phyloP scores from a whole-genome alignment of 1,140 invertebrate genomes.

The Theocolax elegans region DNA sequence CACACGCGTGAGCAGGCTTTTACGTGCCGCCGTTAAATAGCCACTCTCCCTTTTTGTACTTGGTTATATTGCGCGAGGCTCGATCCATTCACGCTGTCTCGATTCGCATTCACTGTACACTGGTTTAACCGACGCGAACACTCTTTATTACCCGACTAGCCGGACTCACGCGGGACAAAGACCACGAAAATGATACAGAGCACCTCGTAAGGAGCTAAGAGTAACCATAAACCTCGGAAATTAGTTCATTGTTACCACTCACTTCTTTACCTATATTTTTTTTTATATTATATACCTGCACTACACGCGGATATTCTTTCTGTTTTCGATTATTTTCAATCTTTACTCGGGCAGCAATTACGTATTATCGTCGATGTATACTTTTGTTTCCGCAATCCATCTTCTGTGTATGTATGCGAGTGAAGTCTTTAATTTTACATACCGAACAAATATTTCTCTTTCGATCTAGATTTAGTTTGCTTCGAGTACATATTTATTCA shows the following conservation, averaged over 20 bases:
- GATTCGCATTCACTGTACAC: not conserved
- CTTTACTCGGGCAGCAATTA: not conserved
- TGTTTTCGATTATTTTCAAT: constrained; percentile 9
- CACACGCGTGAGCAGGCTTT: not conserved
- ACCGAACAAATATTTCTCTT: too few relatives aligned
- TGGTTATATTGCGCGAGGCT: too few relatives aligned
- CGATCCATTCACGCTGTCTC: not conserved
- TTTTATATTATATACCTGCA: not conserved
- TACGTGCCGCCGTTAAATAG: not conserved
- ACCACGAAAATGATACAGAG: too few relatives aligned
- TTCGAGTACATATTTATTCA: too few relatives aligned
- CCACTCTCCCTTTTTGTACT: too few relatives aligned
- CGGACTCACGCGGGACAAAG: not conserved
- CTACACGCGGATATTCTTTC: not conserved
- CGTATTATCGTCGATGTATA: not conserved
- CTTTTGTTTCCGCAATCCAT: too few relatives aligned
- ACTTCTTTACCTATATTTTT: not conserved
- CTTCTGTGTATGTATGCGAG: too few relatives aligned
- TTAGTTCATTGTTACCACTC: constrained; percentile 3
- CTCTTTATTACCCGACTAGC: too few relatives aligned
- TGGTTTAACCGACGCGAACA: not conserved
- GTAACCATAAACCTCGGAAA: constrained; percentile 19
- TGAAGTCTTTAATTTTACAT: too few relatives aligned
- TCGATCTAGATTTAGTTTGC: too few relatives aligned
- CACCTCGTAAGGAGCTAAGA: constrained; percentile 2